Evolutionary conservation across 2,888 invertebrate genomes (phyloP).

Genomic region (Drosophila buzzatii): DNA sequence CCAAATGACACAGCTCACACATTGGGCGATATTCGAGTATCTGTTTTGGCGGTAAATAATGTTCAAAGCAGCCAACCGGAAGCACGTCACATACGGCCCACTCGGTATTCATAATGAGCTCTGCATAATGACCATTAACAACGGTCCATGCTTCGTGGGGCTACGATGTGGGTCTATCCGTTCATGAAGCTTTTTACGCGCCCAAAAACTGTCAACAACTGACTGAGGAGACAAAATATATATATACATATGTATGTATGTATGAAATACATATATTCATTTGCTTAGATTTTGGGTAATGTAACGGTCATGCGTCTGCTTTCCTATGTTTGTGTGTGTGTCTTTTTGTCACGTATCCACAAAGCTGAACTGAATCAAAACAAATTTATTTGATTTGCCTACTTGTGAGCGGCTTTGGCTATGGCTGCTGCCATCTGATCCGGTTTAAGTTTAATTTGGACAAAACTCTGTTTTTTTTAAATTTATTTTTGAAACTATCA

Average conservation of each 20-base stretch:
- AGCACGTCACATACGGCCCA: conserved; percentile 55
- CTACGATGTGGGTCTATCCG: conserved; percentile 28
- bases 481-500: conserved; percentile 52
- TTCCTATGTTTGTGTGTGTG: conserved; percentile 13
- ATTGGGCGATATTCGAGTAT: conserved; percentile 16
- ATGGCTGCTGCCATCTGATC: conserved; percentile 43
- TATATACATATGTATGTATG: neutral
- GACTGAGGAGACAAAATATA: neutral
- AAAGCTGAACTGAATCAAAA: conserved; percentile 51
- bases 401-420: conserved; percentile 34
- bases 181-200: conserved; percentile 58
- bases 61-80: conserved; percentile 62
- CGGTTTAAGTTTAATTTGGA: conserved; percentile 64
- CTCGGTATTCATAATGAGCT: conserved; percentile 46
- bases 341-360: conserved; percentile 56
- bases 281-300: conserved; percentile 60
- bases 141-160: conserved; percentile 22
- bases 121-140: conserved; percentile 60
- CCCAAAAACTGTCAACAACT: conserved; percentile 75
- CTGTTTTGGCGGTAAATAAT: conserved; percentile 22
- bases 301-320: conserved; percentile 69
- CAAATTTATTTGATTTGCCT: conserved; percentile 57
- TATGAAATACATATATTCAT: conserved; percentile 17
- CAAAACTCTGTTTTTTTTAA: conserved; percentile 44
- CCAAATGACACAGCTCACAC: conserved; percentile 6